Conservation (phyloP, 2,113 vertebrate species). For the Pagrus major region DNA sequence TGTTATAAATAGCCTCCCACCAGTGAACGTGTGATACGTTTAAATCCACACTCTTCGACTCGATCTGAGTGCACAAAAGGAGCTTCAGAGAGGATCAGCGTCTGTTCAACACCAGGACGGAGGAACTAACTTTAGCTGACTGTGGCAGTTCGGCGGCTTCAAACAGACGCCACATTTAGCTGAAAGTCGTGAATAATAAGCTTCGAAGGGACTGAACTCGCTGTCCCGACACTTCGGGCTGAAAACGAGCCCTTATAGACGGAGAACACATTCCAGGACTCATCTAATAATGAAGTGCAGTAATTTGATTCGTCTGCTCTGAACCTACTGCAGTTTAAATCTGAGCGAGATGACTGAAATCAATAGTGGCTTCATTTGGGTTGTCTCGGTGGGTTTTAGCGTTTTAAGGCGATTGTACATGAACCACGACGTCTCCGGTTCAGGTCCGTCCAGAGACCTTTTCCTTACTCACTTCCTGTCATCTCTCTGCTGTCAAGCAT, state of each 20-base stretch:
- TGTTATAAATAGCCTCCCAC: conserved; percentile 44
- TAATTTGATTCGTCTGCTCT: too few species aligned
- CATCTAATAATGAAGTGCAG: not conserved
- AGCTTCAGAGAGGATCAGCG: conserved; percentile 40
- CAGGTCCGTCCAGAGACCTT: too few species aligned
- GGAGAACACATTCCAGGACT: not conserved
- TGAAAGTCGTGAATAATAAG: not conserved
- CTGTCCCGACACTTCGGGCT: too few species aligned
- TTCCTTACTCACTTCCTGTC: too few species aligned
- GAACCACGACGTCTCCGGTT: too few species aligned
- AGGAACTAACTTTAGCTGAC: conserved; percentile 21
- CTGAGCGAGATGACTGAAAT: too few species aligned
- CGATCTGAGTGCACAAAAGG: conserved; percentile 14
- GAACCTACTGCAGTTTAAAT: too few species aligned
- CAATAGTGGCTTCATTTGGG: too few species aligned
- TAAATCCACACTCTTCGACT: conserved; percentile 44
- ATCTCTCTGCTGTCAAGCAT: too few species aligned
- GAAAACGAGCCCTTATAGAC: not conserved
- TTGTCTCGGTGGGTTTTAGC: too few species aligned
- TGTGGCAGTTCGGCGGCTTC: conserved; percentile 13
- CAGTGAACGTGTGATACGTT: conserved; percentile 11
- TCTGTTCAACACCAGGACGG: not conserved
- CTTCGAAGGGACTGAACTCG: not conserved
- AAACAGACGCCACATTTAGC: conserved; percentile 9
- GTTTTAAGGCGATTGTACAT: too few species aligned